A percentile compares a stretch with the other conserved stretches of the same genome.
These are phyloP conservation scores for Hydrotaea diabolus DNA, from an alignment of 2,888 invertebrate genomes.

Conservation along the genomic window DNA sequence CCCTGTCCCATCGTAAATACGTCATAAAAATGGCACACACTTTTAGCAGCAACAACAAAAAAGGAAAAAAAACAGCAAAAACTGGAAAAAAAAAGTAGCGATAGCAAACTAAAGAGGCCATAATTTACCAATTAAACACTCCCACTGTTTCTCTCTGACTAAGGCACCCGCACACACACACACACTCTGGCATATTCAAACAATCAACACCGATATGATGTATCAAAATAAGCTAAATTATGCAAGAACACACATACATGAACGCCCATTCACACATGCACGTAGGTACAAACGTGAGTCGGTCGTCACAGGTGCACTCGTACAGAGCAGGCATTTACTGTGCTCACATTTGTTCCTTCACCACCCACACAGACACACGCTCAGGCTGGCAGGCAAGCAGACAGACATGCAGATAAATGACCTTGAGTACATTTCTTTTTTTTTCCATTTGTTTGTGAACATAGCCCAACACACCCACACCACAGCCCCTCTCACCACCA, in stretches of 20 bases:
- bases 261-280: neutral
- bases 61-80: neutral
- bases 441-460: neutral
- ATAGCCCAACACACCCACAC: neutral
- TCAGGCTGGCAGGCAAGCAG: neutral
- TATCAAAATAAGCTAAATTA: slow-evolving; percentile 40
- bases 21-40: slow-evolving; percentile 58
- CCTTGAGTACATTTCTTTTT: slow-evolving; percentile 26
- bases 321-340: slow-evolving; percentile 13
- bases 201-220: slow-evolving; percentile 7
- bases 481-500: neutral
- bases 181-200: too few relatives aligned
- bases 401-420: slow-evolving; percentile 23
- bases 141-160: neutral
- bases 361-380: neutral
- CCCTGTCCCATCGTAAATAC: slow-evolving; percentile 37
- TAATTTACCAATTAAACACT: slow-evolving; percentile 10
- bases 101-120: neutral
- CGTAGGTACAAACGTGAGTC: neutral
- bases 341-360: too few relatives aligned
- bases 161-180: neutral
- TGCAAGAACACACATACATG: slow-evolving; percentile 17
- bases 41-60: slow-evolving; percentile 25
- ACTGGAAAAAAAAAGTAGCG: neutral
- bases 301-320: neutral